Base-by-base conservation (phyloP, 2,888 invertebrate genomes). In the Colostygia pectinataria region DNA sequence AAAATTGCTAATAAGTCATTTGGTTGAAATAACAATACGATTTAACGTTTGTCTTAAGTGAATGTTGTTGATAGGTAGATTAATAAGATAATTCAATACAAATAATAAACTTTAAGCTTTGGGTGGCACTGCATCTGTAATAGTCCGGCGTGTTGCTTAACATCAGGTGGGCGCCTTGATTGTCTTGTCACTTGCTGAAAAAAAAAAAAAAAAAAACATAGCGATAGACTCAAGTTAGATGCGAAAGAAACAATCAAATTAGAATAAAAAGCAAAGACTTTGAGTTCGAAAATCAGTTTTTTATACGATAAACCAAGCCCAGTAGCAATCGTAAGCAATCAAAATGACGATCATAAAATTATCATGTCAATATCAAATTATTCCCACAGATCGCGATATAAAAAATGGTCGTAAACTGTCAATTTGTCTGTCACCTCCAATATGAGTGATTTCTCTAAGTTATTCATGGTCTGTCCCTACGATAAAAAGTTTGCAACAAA, bases 381-480 rank as follows among this genome's bases (percentile, higher is more conserved):
- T 3, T 56, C 46, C 23, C 49, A 57, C 41, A 48, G 43, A 54
- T 44, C 45, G 27, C 5, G 34, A 36, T 38, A 20, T 44, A 49
- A 53, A 51, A 49, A 37, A 42, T 42, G 31, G n/a, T 20, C 28
- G 44, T 50, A 34, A 52, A 33, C n/a, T 23, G 45, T 4, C 46
- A 47, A 52, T 52, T 46, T 52, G 54, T 60, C 51, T 49, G 46
- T 63, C 63, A 65, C 58, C 58, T 63, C 57, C 61, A 59, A 56
- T 59, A 61, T 60, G 50, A 49, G 50, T 48, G 47, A 38, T 33
- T 42, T 27, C 33, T 59, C 55, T 66, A 64, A 61, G 63, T 66
- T 66, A 71, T 71, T 71, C 64, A 66, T 62, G 49, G 47, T 43
- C 38, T 49, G 65, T 60, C 66, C 61, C 59, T 59, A 38, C 61